Percentiles rank a stretch among this genome's conserved stretches.
phyloP scores from a whole-genome alignment of 2,797 vertebrate genomes.

The Ptychadena robeensis region DNA sequence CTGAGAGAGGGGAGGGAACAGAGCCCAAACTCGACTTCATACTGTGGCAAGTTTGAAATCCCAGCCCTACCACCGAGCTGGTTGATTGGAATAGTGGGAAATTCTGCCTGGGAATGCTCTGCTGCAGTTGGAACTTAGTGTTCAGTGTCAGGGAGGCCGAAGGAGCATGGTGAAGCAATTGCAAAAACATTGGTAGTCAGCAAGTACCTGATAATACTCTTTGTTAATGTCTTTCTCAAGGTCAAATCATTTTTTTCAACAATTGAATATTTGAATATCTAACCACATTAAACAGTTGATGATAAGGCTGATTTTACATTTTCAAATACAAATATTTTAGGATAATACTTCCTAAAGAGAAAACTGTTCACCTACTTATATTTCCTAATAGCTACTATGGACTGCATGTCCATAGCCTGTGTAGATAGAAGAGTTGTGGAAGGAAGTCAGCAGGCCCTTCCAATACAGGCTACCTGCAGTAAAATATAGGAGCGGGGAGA shows the following conservation, averaged over 20 bases:
- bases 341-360: no score
- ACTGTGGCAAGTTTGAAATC: constrained; percentile 84
- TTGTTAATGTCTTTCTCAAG: constrained; percentile 22
- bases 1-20: constrained; percentile 81
- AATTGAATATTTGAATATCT: neutral
- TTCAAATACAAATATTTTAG: no score
- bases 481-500: no score
- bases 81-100: constrained; percentile 82
- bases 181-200: constrained; percentile 14
- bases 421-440: no score
- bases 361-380: no score
- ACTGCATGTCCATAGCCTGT: no score
- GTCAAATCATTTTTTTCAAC: constrained; percentile 12
- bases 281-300: neutral
- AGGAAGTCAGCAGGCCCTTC: no score
- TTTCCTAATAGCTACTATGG: no score
- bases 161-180: constrained; percentile 12
- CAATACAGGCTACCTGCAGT: no score
- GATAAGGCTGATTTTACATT: no score
- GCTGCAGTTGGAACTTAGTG: constrained; percentile 72
- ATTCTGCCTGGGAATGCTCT: constrained; percentile 77
- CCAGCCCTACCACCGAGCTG: constrained; percentile 82
- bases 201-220: constrained; percentile 25
- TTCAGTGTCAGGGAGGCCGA: constrained; percentile 61
- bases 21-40: constrained; percentile 82